Percentiles rank a stretch among this genome's conserved stretches.
These are phyloP conservation scores for Enteromius fasciolatus DNA, from an alignment of 2,797 vertebrate genomes.

Conservation along the genomic window DNA sequence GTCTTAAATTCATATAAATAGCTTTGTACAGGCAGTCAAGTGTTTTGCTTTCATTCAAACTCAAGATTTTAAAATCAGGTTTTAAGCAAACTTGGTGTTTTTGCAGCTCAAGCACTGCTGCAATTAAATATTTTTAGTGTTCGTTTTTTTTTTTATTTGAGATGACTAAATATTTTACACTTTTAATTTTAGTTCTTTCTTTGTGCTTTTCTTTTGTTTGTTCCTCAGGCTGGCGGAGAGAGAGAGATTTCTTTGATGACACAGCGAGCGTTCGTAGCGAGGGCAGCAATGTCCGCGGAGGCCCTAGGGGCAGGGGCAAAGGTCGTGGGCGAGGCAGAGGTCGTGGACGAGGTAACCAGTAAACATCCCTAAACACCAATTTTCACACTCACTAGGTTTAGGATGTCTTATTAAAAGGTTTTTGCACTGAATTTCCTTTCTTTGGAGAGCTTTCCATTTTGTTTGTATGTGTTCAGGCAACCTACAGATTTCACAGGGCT, in stretches of 20 bases:
- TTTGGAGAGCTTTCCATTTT: not conserved
- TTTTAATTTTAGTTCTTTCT: not conserved
- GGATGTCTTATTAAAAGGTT: not conserved
- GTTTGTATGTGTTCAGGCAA: not conserved
- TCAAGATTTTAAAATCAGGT: not conserved
- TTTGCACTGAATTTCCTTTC: not conserved
- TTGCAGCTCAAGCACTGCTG: not conserved
- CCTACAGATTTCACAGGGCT: not conserved
- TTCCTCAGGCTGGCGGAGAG: slow-evolving; percentile 84
- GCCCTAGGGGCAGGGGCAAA: slow-evolving; percentile 83
- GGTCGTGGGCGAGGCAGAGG: slow-evolving; percentile 89
- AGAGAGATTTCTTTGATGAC: slow-evolving; percentile 85
- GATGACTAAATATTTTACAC: too few relatives aligned
- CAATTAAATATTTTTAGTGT: not conserved
- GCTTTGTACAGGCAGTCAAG: not conserved
- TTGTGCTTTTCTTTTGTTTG: not conserved
- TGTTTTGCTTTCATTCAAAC: not conserved
- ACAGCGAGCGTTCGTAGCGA: slow-evolving; percentile 83
- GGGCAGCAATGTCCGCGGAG: slow-evolving; percentile 75
- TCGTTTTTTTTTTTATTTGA: too few relatives aligned
- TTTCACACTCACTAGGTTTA: not conserved
- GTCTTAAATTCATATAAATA: not conserved
- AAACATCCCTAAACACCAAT: not conserved
- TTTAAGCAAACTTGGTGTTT: not conserved
- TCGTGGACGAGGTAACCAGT: slow-evolving; percentile 81